A percentile compares a stretch with the other conserved stretches of the same genome.
Evolutionary conservation across 1,140 invertebrate species (phyloP).

Genomic region (Pogonomyrmex californicus): DNA sequence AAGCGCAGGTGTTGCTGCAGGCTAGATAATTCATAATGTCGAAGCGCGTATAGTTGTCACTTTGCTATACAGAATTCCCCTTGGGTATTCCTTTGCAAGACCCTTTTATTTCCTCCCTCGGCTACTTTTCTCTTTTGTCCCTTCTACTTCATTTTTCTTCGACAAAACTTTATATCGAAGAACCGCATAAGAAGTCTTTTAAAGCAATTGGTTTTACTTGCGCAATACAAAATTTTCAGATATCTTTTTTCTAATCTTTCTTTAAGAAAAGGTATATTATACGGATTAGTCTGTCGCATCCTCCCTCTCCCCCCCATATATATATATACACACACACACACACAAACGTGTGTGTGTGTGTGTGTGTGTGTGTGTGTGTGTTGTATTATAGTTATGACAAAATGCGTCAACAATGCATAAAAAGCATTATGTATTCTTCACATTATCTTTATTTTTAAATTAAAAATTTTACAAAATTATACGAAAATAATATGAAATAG

Average conservation of each 20-base stretch:
- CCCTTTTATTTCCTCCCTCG: neutral
- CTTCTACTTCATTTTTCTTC: neutral
- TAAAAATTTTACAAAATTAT: no score
- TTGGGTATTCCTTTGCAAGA: constrained; percentile 17
- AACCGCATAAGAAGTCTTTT: constrained; percentile 61
- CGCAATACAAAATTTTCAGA: constrained; percentile 12
- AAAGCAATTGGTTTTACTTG: constrained; percentile 54
- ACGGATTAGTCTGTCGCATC: no score
- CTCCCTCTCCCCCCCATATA: no score
- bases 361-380: no score
- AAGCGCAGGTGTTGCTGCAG: constrained; percentile 66
- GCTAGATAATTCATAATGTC: constrained; percentile 73
- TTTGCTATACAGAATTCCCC: constrained; percentile 36
- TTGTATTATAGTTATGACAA: no score
- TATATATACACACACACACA: no score
- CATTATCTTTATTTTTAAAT: no score
- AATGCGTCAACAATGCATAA: no score
- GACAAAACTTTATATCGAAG: constrained; percentile 39
- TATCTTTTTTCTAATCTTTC: neutral
- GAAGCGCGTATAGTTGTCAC: constrained; percentile 62
- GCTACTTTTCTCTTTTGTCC: neutral
- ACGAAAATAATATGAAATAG: no score
- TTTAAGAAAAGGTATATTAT: neutral
- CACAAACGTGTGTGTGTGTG: no score
- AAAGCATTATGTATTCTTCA: no score